Conservation (phyloP, 2,113 vertebrate species). For the Microcebus lehilahytsara region DNA sequence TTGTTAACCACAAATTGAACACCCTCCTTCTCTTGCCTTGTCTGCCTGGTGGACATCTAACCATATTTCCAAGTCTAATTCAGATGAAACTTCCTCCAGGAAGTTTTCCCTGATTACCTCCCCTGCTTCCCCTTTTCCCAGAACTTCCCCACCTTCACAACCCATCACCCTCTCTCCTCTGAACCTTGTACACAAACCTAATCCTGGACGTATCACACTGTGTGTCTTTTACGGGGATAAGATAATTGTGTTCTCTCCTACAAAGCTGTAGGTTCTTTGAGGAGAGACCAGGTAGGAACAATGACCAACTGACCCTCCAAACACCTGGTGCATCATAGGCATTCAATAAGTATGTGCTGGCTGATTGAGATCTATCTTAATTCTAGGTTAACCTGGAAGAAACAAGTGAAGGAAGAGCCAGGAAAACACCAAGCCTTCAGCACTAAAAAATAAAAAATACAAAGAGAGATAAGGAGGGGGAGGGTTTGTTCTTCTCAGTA, state of each 20-base stretch:
- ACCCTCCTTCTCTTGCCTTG: background rate
- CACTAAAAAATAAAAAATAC: background rate
- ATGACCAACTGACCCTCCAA: background rate
- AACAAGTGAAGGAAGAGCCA: background rate
- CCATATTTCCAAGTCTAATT: background rate
- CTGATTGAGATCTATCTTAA: background rate
- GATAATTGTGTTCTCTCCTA: background rate
- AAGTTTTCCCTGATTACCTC: background rate
- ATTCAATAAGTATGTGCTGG: background rate
- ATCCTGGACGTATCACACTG: background rate
- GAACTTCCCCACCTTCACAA: background rate
- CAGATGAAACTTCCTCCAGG: background rate
- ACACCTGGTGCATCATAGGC: background rate
- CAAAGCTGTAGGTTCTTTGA: background rate
- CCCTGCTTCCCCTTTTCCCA: background rate
- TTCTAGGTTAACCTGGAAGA: background rate
- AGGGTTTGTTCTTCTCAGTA: background rate
- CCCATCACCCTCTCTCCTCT: background rate
- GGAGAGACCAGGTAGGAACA: background rate
- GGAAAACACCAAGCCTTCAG: background rate
- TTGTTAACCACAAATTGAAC: background rate
- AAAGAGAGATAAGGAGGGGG: background rate
- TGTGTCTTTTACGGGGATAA: background rate
- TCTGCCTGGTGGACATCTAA: background rate
- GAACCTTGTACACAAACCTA: background rate